A percentile compares a stretch with the other conserved stretches of the same genome.
Conservation (phyloP, 2,113 vertebrate genomes). For the Erythrolamprus reginae region DNA sequence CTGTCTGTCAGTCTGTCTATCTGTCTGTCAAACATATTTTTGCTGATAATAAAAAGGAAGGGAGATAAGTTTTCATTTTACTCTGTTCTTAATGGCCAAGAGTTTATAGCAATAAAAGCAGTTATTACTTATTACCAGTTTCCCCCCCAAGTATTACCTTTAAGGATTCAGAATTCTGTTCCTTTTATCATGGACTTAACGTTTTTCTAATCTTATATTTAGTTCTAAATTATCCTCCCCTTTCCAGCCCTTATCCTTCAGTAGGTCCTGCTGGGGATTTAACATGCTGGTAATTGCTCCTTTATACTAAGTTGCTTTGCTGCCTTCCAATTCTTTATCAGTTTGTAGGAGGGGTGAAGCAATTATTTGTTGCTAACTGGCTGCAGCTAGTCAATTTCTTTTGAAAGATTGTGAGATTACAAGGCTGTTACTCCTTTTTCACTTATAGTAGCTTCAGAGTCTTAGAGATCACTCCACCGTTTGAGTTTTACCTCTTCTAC, state of each 20-base stretch:
- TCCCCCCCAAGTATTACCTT: not conserved
- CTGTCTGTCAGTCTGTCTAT: too few relatives aligned
- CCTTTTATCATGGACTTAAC: not conserved
- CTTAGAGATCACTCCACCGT: not conserved
- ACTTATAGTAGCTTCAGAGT: not conserved
- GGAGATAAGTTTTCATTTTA: not conserved
- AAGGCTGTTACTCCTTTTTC: not conserved
- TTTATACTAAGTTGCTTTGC: not conserved
- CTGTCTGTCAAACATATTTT: too few relatives aligned
- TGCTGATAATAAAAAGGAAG: too few relatives aligned
- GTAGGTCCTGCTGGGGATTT: not conserved
- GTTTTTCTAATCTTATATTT: not conserved
- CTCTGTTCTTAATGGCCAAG: not conserved
- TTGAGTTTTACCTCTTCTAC: not conserved
- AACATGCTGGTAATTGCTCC: not conserved
- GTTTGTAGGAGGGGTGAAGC: not conserved
- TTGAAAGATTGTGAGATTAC: not conserved
- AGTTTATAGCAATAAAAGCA: not conserved
- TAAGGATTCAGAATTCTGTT: not conserved
- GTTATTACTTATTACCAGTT: not conserved
- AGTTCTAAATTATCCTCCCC: not conserved
- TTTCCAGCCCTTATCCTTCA: not conserved
- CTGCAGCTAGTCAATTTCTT: not conserved
- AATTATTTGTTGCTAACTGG: not conserved
- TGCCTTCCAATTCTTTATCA: not conserved